Conservation (phyloP, 2,797 vertebrate genomes). For the Tinamus major region DNA sequence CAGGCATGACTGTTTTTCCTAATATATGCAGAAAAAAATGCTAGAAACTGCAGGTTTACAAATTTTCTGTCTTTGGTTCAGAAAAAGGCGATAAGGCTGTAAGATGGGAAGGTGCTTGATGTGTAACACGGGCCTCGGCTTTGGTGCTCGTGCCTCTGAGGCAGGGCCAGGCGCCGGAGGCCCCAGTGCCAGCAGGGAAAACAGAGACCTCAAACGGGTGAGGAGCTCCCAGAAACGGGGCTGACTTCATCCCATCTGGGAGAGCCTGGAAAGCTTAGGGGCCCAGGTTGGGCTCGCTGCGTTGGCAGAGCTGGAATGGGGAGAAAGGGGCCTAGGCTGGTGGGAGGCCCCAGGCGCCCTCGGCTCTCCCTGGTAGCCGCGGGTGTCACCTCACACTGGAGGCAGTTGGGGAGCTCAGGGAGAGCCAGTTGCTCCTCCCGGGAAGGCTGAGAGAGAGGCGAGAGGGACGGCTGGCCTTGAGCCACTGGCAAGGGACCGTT, state of each 20-base stretch:
- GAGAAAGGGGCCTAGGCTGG: background rate
- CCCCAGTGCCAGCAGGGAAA: background rate
- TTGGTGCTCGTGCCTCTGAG: background rate
- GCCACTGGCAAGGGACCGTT: background rate
- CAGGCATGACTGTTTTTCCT: conserved; percentile 45
- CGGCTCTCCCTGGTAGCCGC: background rate
- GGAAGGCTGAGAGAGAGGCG: background rate
- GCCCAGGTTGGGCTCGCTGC: background rate
- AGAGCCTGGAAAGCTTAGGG: background rate
- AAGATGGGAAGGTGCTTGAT: background rate
- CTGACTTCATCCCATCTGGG: accelerated
- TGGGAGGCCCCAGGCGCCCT: background rate
- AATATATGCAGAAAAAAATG: conserved; percentile 38
- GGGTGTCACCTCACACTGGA: background rate
- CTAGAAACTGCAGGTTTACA: background rate
- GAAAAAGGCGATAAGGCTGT: background rate
- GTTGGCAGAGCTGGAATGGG: background rate
- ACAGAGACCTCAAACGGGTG: accelerated
- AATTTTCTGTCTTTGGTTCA: conserved; percentile 1
- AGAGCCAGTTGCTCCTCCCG: background rate
- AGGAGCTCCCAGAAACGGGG: background rate
- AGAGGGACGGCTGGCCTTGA: background rate
- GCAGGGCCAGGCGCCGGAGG: background rate
- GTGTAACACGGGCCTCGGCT: accelerated
- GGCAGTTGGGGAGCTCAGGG: background rate